Percentiles rank a stretch among this genome's conserved stretches.
These are phyloP conservation scores for Drosophila neocordata DNA, from an alignment of 1,140 invertebrate species.

Conservation along the genomic window DNA sequence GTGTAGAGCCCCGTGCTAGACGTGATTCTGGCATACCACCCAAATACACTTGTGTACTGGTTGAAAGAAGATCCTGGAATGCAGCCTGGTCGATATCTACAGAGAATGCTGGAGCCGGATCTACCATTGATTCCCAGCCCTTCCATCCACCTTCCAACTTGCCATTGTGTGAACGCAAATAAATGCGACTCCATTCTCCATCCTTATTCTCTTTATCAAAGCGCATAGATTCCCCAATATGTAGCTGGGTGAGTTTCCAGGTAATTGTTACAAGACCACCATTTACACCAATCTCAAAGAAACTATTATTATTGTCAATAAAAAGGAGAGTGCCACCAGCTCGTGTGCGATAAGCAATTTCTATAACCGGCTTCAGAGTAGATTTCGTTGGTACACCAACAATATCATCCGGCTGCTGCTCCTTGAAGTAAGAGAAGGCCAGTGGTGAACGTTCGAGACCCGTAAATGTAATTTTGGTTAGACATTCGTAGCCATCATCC, in stretches of 20 bases:
- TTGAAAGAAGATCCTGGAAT: slow-evolving; percentile 74
- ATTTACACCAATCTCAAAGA: slow-evolving; percentile 89
- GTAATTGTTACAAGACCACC: slow-evolving; percentile 87
- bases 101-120: slow-evolving; percentile 73
- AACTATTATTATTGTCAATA: slow-evolving; percentile 83
- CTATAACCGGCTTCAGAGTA: slow-evolving; percentile 82
- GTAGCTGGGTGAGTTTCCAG: slow-evolving; percentile 85
- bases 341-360: slow-evolving; percentile 87
- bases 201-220: slow-evolving; percentile 86
- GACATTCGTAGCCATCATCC: slow-evolving; percentile 90
- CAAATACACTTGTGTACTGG: slow-evolving; percentile 71
- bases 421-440: slow-evolving; percentile 70
- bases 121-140: slow-evolving; percentile 79
- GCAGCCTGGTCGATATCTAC: slow-evolving; percentile 71
- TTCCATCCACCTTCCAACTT: slow-evolving; percentile 84
- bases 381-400: slow-evolving; percentile 54
- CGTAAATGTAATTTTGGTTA: slow-evolving; percentile 92
- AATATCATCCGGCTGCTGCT: slow-evolving; percentile 63
- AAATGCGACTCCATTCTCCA: slow-evolving; percentile 87
- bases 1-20: slow-evolving; percentile 69
- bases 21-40: slow-evolving; percentile 76
- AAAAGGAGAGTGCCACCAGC: slow-evolving; percentile 89
- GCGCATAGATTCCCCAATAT: slow-evolving; percentile 82
- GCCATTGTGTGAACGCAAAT: slow-evolving; percentile 84
- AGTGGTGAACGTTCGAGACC: slow-evolving; percentile 86